Evolutionary conservation across 1,140 invertebrate species (phyloP), one percentile per base, ranked within the genome.

Genomic region (Cyphomyrmex costatus): DNA sequence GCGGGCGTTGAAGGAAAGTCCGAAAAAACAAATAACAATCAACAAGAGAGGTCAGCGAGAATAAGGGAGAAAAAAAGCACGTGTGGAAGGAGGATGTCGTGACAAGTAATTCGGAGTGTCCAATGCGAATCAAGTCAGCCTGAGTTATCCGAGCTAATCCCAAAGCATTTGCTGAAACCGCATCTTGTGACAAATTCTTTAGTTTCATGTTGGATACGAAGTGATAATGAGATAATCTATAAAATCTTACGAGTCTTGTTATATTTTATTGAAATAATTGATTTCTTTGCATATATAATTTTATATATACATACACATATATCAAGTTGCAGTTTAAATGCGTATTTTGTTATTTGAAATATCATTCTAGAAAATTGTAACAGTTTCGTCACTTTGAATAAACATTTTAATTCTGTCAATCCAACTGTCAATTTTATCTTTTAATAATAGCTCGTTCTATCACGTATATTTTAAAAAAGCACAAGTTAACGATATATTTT

Each of bases 21-120:
- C 56, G 27, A 56, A 83, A 83, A 83, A 83, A 83, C 79, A 83
- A 83, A 83, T 83, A 83, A 83, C 79, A 74, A 83, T 83, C 79
- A 83, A 60, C 79, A 36, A 74, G 56, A 66, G 24, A 74, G 51
- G 46, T 73, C 68, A 42, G 8, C 53, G 49, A 74, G 74, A 70
- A n/a, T 5, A 27, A 14, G 7, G 14, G 8, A 14, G 19, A 24
- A 14, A 42, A 83, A 83, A 71, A 49, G 36, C 68, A 49, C 7
- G 49, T 61, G 53, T 60, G 16, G 27, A 42, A 0, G 16, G n/a
- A 56, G 42, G 56, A 33, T 27, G n/a, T 61, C 68, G 79, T 83
- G 68, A 83, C 79, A 74, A 83, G 68, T 73, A 83, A 83, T 83
- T 74, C 53, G 68, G 36, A 42, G 24, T 30, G 53, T 83, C 79